phyloP scores from a whole-genome alignment of 1,140 invertebrate genomes.

The Neuroterus valhalla region DNA sequence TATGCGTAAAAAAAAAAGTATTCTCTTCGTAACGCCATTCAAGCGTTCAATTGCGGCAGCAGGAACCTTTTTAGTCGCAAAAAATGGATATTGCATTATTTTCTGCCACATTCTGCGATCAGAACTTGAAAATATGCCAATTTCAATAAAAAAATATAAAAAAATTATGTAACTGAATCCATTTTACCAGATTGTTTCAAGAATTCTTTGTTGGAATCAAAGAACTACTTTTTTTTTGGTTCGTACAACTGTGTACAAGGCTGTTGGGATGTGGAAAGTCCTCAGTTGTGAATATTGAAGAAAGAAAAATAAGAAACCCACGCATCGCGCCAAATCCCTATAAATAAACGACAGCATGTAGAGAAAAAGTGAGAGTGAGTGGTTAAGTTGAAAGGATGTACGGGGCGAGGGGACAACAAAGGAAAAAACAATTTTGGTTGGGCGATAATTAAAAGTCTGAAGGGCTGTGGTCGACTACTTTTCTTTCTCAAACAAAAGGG shows the following conservation, averaged over 20 bases:
- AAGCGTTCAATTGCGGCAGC: conserved; percentile 38
- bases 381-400: conserved; percentile 19
- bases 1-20: conserved; percentile 38
- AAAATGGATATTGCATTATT: neutral
- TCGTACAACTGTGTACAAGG: conserved; percentile 17
- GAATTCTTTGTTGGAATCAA: conserved; percentile 1
- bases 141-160: conserved; percentile 37
- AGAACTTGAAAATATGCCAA: conserved; percentile 39
- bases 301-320: too few species aligned
- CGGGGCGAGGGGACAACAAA: conserved; percentile 15
- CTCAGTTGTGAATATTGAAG: conserved; percentile 19
- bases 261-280: conserved; percentile 14
- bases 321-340: conserved; percentile 20
- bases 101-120: conserved; percentile 37
- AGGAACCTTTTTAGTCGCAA: neutral
- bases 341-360: conserved; percentile 22
- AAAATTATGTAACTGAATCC: neutral
- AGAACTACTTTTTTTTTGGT: neutral
- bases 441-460: conserved; percentile 3
- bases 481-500: conserved; percentile 6
- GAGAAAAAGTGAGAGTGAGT: conserved; percentile 25
- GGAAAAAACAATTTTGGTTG: neutral
- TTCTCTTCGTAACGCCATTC: conserved; percentile 45
- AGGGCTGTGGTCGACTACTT: neutral
- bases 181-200: neutral